Percentiles rank a stretch among this genome's conserved stretches.
Evolutionary conservation across 2,888 invertebrate genomes (phyloP).

Genomic region (Metellina segmentata): DNA sequence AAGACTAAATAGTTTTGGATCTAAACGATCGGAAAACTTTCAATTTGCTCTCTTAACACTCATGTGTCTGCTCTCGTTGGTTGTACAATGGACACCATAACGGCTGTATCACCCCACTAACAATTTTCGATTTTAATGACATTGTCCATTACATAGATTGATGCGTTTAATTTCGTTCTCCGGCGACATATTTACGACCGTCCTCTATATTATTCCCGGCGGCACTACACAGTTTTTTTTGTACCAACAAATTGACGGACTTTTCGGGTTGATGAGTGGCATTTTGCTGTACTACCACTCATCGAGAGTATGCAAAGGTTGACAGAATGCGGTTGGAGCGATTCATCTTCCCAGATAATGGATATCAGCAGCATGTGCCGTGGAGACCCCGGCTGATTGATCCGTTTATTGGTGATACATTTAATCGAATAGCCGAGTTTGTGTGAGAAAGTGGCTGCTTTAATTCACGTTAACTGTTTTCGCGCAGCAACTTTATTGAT

Average conservation of each 20-base stretch:
- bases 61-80: too few species aligned
- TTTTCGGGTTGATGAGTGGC: background rate
- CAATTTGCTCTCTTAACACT: too few species aligned
- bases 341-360: slow-evolving; percentile 14
- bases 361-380: background rate
- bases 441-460: slow-evolving; percentile 4
- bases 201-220: too few species aligned
- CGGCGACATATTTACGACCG: background rate
- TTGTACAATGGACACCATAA: too few species aligned
- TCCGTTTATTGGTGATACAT: slow-evolving; percentile 17
- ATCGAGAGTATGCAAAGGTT: background rate
- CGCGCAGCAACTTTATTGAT: slow-evolving; percentile 5
- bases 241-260: background rate
- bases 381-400: background rate
- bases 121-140: background rate
- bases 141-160: background rate
- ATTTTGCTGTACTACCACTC: background rate
- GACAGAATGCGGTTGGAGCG: slow-evolving; percentile 26
- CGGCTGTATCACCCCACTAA: background rate
- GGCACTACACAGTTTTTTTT: background rate
- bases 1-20: too few species aligned
- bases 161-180: background rate
- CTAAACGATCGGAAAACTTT: too few species aligned
- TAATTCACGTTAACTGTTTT: slow-evolving; percentile 8
- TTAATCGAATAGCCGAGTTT: slow-evolving; percentile 14